Evolutionary conservation across 1,140 invertebrate species (phyloP), one percentile per base, ranked within the genome.

Genomic region (Psilanteris sp.): DNA sequence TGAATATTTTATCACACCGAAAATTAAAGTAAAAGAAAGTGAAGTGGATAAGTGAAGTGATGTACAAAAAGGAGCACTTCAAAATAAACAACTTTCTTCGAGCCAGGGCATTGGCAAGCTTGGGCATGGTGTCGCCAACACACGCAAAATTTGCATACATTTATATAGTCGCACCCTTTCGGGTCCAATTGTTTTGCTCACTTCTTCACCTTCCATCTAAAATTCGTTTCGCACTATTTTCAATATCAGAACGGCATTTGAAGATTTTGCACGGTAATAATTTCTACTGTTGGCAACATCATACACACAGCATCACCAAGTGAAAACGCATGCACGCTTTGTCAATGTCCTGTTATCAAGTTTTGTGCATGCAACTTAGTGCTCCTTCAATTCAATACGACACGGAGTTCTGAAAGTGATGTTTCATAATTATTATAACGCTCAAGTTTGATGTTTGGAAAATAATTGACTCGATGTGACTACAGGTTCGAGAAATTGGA

Each of bases 401-500:
- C 57, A 73, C 62, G 68, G 75, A 70, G 64, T 77, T 68, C 41
- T 55, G 43, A 39, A 62, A 48, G 26, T 15, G 0, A 39, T 39
- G 6, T 36, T 62, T 32, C 7, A 13, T 7, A 1, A 1, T 7
- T n/a, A 14, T 37, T 32, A 14, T 3, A 48, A 41, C 9, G 0
- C 9, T 15, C 18, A 6, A 6, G 10, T 48, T 50, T 18, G 9
- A 14, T 32, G 15, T 10, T 3, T 0, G 54, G 6, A 29, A 31
- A 41, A 24, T 61, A 54, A 66, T 64, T 27, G 2, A 77, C 14
- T 79, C 74, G 43, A 76, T 80, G 64, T 50, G 44, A 66, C 89
- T 89, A 85, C 89, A 98, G 97, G 94, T 99, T 99, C 93, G 97
- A 99, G 91, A 99, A 99, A 91, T 91, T 99, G 89, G 97, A 99